phyloP scores from a whole-genome alignment of 2,113 vertebrate species.

The Chloebia gouldiae region DNA sequence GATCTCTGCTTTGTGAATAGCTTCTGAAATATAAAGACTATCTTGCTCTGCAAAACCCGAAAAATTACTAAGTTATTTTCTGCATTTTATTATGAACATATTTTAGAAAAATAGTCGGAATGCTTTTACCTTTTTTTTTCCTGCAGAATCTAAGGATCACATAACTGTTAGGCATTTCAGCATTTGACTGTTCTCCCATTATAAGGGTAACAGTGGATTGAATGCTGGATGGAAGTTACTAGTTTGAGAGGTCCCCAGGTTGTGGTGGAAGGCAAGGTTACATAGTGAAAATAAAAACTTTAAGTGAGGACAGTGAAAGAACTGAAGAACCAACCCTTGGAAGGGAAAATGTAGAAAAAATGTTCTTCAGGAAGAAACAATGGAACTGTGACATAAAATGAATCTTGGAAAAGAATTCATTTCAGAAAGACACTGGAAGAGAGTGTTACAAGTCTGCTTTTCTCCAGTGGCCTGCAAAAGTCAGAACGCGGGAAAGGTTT shows the following conservation, averaged over 20 bases:
- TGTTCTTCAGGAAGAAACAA: not conserved
- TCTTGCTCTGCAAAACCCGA: constrained; percentile 71
- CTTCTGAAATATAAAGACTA: constrained; percentile 85
- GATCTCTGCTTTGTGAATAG: constrained; percentile 84
- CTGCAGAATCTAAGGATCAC: not conserved
- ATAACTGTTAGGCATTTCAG: not conserved
- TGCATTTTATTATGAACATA: fast-evolving
- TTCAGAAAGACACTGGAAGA: not conserved
- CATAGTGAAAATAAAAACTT: not conserved
- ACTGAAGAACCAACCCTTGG: not conserved
- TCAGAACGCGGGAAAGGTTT: not conserved
- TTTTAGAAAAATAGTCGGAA: not conserved
- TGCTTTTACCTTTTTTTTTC: not conserved
- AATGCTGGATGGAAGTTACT: not conserved
- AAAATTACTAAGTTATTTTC: not conserved
- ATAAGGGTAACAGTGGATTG: not conserved
- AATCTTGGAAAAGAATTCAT: not conserved
- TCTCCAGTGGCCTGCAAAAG: not conserved
- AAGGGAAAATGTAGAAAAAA: not conserved
- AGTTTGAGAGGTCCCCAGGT: not conserved
- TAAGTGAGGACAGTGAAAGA: not conserved
- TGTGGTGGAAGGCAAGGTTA: not conserved
- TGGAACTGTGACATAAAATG: not conserved
- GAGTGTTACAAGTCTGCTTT: not conserved
- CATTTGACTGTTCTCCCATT: not conserved